A percentile compares a stretch with the other conserved stretches of the same genome.
These are phyloP conservation scores for Cnemophilus loriae DNA, from an alignment of 2,113 vertebrate species.

Conservation along the genomic window DNA sequence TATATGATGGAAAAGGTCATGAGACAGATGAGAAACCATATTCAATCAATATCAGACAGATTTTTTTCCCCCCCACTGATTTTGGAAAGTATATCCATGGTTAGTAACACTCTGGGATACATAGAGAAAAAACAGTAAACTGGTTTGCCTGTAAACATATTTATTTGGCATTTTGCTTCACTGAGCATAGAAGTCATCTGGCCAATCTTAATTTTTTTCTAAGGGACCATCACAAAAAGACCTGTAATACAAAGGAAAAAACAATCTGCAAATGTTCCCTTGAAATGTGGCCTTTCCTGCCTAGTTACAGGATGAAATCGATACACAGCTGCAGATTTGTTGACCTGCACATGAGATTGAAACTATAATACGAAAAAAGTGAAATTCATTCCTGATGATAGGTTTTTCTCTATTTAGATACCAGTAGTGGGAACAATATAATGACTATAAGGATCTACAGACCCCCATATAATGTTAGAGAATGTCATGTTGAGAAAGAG, in stretches of 20 bases:
- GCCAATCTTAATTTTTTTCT: slow-evolving; percentile 55
- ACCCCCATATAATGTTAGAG: slow-evolving; percentile 38
- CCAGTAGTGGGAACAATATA: slow-evolving; percentile 56
- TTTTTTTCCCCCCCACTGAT: background rate
- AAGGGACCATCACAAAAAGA: slow-evolving; percentile 49
- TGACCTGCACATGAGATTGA: slow-evolving; percentile 65
- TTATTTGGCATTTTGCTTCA: slow-evolving; percentile 67
- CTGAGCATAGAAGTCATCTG: slow-evolving; percentile 55
- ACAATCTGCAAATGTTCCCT: slow-evolving; percentile 66
- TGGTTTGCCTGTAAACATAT: slow-evolving; percentile 32
- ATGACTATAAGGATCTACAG: slow-evolving; percentile 58
- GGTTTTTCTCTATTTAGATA: slow-evolving; percentile 52
- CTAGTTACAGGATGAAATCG: slow-evolving; percentile 60
- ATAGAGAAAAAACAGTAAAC: slow-evolving; percentile 42
- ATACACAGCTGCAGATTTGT: slow-evolving; percentile 66
- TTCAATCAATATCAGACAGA: slow-evolving; percentile 38
- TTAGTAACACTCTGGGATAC: slow-evolving; percentile 30
- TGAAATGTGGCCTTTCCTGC: slow-evolving; percentile 66
- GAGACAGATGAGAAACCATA: slow-evolving; percentile 42
- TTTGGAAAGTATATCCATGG: slow-evolving; percentile 22
- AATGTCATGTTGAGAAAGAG: slow-evolving; percentile 69
- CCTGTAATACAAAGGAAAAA: slow-evolving; percentile 23
- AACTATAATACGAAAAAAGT: slow-evolving; percentile 57
- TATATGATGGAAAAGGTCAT: slow-evolving; percentile 43
- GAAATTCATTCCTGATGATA: slow-evolving; percentile 52